Evolutionary conservation across 2,797 vertebrate genomes (phyloP), one percentile per base, ranked within the genome.

Genomic region (Alfaro cultratus): DNA sequence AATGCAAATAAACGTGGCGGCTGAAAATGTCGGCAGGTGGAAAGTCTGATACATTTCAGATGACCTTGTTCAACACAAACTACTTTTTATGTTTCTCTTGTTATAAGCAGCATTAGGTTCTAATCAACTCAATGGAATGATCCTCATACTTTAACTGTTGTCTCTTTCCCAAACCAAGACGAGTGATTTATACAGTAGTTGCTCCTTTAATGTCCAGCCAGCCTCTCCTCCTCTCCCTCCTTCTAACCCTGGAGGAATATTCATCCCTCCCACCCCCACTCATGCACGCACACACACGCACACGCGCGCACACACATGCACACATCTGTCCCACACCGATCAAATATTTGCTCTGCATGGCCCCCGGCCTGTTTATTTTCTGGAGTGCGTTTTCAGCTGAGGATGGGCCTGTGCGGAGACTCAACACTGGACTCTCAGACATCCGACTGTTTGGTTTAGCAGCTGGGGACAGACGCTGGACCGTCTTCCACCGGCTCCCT

Each of bases 311-410:
- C 47, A 18, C 16, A 0, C 47, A 2, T 16, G 6, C 18, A 18
- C 18, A 49, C 31, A 76, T 77, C 85, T 82, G 85, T 89, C 88
- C 89, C 79, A 83, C 86, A 92, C 87, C 87, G 85, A 89, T 94
- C 87, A 94, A 95, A 95, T 95, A 95, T 95, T 95, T 95, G 94
- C 91, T 91, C 88, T 94, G 87, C 87, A 87, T 78, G 84, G 83
- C 90, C 84, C 88, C 71, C 1, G 49, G 79, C 76, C 82, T 94
- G 87, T 94, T 94, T 94, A 92, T 93, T 91, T 94, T 95, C 86
- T 91, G 90, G 91, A 93, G 92, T 91, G 90, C 85, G 89, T 93
- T 94, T 93, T 88, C 85, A 87, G 89, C 89, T 71, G 88, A 16
- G 91, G 89, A 88, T 67, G 26, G 77, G 77, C 82, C 74, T 71